These are phyloP conservation scores for Catalaphyllia jardinei DNA, from an alignment of 64 coral and sea anemone genomes.

Conservation along the genomic window DNA sequence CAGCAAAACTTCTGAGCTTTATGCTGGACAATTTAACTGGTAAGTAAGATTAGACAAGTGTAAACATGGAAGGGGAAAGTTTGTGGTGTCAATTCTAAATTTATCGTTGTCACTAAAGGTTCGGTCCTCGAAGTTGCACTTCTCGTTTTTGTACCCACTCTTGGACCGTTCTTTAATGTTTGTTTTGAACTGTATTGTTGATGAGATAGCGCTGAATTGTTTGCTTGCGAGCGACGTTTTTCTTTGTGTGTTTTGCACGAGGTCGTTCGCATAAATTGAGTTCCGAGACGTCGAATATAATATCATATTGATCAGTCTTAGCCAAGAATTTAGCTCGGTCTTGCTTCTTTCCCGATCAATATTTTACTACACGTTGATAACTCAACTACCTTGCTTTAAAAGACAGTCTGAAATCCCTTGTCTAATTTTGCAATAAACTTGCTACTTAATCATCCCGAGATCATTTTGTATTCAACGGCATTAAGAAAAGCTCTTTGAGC, in stretches of 20 bases:
- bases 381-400: background rate
- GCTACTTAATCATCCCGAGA: background rate
- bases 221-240: conserved; percentile 41
- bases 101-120: conserved; percentile 40
- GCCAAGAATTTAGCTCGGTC: background rate
- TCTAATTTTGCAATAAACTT: background rate
- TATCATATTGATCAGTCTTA: background rate
- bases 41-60: conserved; percentile 70
- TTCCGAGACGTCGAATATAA: background rate
- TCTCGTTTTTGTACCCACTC: background rate
- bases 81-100: conserved; percentile 92
- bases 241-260: conserved; percentile 45
- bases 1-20: conserved; percentile 83
- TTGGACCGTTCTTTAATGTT: background rate
- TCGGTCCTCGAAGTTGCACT: background rate
- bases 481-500: background rate
- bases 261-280: conserved; percentile 2
- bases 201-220: background rate
- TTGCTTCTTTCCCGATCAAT: conserved; percentile 1
- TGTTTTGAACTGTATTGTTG: background rate
- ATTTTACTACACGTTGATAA: background rate
- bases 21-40: conserved; percentile 97
- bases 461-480: background rate
- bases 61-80: conserved; percentile 49
- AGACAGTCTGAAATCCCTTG: too few species aligned